phyloP scores from a whole-genome alignment of 2,113 vertebrate genomes.

The Oxyruncus cristatus region DNA sequence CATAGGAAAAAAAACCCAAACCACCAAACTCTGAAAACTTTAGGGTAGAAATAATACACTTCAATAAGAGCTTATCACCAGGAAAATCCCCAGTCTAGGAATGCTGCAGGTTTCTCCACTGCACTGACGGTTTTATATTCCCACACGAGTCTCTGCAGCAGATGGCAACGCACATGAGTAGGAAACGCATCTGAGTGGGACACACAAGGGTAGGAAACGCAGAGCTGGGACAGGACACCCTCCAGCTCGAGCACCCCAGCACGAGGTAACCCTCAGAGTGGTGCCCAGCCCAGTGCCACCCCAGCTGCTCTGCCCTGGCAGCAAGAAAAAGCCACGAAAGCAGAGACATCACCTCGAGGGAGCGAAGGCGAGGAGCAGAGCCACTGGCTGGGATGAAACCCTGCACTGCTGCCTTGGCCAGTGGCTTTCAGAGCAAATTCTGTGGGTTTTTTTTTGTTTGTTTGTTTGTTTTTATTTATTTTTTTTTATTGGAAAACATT shows the following conservation, averaged over 20 bases:
- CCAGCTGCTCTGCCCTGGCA: neutral
- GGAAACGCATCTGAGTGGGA: neutral
- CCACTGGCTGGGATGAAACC: neutral
- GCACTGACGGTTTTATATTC: neutral
- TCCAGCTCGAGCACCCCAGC: neutral
- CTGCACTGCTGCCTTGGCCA: neutral
- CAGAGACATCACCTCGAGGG: neutral
- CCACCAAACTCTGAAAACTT: neutral
- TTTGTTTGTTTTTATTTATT: no score
- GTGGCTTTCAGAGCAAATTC: neutral
- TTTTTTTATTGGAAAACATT: slow-evolving; percentile 12
- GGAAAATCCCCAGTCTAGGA: neutral
- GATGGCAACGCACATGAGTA: fast-evolving
- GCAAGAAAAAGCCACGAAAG: neutral
- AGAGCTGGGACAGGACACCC: neutral
- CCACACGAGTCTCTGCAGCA: neutral
- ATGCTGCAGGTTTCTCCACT: neutral
- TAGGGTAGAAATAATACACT: neutral
- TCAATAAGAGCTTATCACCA: neutral
- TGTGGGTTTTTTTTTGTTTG: neutral
- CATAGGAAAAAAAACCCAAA: neutral
- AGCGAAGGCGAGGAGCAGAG: neutral
- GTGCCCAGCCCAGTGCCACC: neutral
- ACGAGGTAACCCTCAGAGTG: neutral
- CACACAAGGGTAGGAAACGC: neutral